These are phyloP conservation scores for Crenuchus spilurus DNA, from an alignment of 2,797 vertebrate genomes.

Conservation along the genomic window DNA sequence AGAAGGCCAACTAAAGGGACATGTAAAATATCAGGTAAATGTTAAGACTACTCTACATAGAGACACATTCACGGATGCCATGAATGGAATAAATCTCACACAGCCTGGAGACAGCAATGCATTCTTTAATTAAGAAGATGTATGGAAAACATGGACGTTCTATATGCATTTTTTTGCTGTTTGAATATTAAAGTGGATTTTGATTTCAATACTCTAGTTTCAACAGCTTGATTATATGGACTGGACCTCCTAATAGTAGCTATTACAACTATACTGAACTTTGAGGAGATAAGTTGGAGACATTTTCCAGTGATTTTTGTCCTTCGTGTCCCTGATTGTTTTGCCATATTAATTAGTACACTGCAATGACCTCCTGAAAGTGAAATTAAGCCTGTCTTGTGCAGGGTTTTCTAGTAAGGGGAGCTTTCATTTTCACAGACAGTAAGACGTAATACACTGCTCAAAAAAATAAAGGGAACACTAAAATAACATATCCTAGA, in stretches of 20 bases:
- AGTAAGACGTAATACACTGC: not conserved
- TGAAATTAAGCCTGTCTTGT: not conserved
- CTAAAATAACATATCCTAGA: not conserved
- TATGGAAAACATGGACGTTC: not conserved
- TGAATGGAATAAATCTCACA: not conserved
- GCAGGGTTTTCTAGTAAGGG: not conserved
- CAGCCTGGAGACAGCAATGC: not conserved
- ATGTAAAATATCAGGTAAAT: not conserved
- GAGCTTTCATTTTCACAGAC: slow-evolving; percentile 1
- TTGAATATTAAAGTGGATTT: not conserved
- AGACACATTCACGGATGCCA: not conserved
- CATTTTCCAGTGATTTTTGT: not conserved
- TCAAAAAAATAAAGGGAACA: too few species aligned
- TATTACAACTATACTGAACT: too few species aligned
- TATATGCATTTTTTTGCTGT: not conserved
- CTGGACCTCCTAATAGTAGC: not conserved
- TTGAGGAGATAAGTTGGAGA: not conserved
- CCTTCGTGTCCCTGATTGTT: not conserved
- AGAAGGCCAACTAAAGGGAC: not conserved
- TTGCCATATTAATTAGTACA: slow-evolving; percentile 7
- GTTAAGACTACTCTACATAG: not conserved
- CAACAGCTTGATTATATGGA: not conserved
- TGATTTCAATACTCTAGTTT: not conserved
- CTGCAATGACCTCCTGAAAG: not conserved
- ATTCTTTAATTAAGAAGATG: not conserved